These are phyloP conservation scores for Synanceia verrucosa DNA, from an alignment of 2,797 vertebrate genomes.

Conservation along the genomic window DNA sequence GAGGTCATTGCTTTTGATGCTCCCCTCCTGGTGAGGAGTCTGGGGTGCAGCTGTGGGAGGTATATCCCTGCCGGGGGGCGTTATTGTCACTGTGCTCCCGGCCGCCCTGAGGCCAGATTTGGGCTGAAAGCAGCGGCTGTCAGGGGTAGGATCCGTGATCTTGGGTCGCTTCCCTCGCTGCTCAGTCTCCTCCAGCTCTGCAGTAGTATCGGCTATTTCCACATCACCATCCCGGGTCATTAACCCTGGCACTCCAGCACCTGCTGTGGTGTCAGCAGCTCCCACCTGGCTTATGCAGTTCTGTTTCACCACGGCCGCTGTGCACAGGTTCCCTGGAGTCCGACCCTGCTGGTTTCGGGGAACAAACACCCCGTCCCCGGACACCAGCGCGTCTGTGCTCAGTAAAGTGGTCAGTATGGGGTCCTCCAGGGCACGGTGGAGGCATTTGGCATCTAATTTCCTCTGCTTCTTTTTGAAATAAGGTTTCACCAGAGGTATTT, in stretches of 20 bases:
- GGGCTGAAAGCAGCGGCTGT: conserved; percentile 72
- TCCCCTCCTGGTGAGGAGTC: conserved; percentile 82
- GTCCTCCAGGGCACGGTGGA: conserved; percentile 88
- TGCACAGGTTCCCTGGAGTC: conserved; percentile 84
- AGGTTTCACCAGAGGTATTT: conserved; percentile 93
- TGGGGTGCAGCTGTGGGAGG: conserved; percentile 66
- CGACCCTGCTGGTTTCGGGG: conserved; percentile 81
- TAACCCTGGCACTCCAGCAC: conserved; percentile 73
- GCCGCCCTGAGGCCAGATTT: conserved; percentile 72
- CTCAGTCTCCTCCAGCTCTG: conserved; percentile 78
- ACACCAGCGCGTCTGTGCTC: conserved; percentile 86
- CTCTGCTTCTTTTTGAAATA: conserved; percentile 98
- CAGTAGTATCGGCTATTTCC: conserved; percentile 79
- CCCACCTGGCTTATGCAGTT: conserved; percentile 81
- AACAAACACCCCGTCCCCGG: conserved; percentile 89
- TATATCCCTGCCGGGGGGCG: conserved; percentile 62
- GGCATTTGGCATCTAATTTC: conserved; percentile 88
- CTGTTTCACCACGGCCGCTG: conserved; percentile 88
- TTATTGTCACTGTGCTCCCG: conserved; percentile 61
- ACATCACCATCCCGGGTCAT: conserved; percentile 77
- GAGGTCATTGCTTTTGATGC: conserved; percentile 86
- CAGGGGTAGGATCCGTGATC: conserved; percentile 59
- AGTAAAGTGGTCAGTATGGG: conserved; percentile 92
- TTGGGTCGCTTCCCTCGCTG: conserved; percentile 68
- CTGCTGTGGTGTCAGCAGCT: conserved; percentile 45